phyloP scores from a whole-genome alignment of 2,888 invertebrate genomes.

The Oscheius sp. region DNA sequence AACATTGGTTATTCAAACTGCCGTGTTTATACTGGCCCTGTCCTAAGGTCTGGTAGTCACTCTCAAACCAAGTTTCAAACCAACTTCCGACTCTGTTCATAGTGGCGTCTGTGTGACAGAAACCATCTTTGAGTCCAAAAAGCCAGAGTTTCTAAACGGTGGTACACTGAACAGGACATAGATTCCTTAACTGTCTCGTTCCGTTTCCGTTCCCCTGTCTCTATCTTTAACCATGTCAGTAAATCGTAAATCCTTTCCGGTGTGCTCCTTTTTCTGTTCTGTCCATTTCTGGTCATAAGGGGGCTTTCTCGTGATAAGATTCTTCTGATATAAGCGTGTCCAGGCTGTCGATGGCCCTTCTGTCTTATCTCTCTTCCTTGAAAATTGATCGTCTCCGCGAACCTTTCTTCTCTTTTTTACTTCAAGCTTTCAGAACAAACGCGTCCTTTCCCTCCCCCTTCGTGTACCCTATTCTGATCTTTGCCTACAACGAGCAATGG shows the following conservation, averaged over 20 bases:
- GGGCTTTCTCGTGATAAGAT: neutral
- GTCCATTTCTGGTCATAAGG: neutral
- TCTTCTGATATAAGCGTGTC: conserved; percentile 23
- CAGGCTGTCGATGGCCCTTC: neutral
- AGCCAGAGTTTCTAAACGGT: too few species aligned
- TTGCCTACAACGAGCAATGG: conserved; percentile 33
- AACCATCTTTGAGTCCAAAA: too few species aligned
- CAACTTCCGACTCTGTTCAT: too few species aligned
- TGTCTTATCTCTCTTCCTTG: conserved; percentile 26
- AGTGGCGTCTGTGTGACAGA: too few species aligned
- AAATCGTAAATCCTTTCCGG: neutral
- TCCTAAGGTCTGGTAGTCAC: too few species aligned
- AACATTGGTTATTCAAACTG: neutral
- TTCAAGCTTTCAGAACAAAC: conserved; percentile 11
- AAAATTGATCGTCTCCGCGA: conserved; percentile 16
- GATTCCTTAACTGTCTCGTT: neutral
- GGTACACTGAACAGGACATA: neutral
- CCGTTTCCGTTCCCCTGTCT: neutral
- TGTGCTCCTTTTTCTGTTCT: neutral
- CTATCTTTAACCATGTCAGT: neutral
- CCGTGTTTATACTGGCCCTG: neutral
- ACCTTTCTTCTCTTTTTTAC: conserved; percentile 1
- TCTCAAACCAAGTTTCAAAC: too few species aligned
- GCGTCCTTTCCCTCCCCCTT: conserved; percentile 25
- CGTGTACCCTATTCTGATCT: conserved; percentile 18